Conservation (phyloP, 2,797 vertebrate genomes). For the Acanthurus leucopareius region DNA sequence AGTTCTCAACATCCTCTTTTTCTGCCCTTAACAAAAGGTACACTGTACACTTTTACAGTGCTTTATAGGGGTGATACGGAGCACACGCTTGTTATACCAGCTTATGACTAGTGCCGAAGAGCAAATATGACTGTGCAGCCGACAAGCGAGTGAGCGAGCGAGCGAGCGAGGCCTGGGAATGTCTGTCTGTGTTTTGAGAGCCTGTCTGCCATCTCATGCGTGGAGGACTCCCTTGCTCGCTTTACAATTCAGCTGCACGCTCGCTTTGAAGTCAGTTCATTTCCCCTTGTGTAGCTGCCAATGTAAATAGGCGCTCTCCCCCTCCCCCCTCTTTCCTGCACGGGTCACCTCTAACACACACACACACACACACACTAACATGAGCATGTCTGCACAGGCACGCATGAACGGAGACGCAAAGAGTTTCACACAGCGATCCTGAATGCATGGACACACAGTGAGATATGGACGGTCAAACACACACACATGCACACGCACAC, state of each 20-base stretch:
- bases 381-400: slow-evolving; percentile 60
- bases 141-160: too few species aligned
- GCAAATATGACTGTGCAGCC: slow-evolving; percentile 42
- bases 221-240: slow-evolving; percentile 75
- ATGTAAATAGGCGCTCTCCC: slow-evolving; percentile 84
- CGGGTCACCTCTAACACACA: slow-evolving; percentile 75
- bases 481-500: not conserved
- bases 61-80: slow-evolving; percentile 2
- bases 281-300: slow-evolving; percentile 88
- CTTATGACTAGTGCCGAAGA: slow-evolving; percentile 23
- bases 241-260: slow-evolving; percentile 81
- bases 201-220: slow-evolving; percentile 76
- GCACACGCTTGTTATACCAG: slow-evolving; percentile 16
- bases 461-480: slow-evolving; percentile 16
- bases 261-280: slow-evolving; percentile 90
- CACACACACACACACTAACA: slow-evolving; percentile 44
- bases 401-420: slow-evolving; percentile 58
- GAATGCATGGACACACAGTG: slow-evolving; percentile 10
- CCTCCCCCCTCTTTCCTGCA: slow-evolving; percentile 80
- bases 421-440: slow-evolving; percentile 34
- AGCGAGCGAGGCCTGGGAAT: slow-evolving; percentile 59
- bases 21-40: slow-evolving; percentile 1
- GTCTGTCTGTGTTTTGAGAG: slow-evolving; percentile 75
- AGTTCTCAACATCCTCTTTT: slow-evolving; percentile 17
- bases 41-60: not conserved